phyloP scores from a whole-genome alignment of 2,888 invertebrate genomes.

The Galeruca laticollis region DNA sequence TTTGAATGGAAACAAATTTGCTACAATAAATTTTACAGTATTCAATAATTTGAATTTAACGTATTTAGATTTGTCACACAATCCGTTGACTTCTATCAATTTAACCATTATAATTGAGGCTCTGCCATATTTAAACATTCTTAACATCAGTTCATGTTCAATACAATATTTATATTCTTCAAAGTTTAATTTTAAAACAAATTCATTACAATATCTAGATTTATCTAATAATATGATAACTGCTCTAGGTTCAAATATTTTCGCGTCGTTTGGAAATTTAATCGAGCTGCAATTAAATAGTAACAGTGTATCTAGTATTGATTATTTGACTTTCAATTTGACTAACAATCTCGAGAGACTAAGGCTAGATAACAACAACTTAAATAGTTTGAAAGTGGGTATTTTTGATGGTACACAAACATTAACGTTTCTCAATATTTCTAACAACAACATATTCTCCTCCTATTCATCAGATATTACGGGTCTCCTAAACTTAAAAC shows the following conservation, averaged over 20 bases:
- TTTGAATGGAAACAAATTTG: constrained; percentile 6
- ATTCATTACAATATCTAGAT: neutral
- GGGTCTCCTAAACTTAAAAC: neutral
- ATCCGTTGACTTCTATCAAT: neutral
- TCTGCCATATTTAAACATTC: neutral
- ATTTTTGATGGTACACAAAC: neutral
- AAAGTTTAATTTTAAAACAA: neutral
- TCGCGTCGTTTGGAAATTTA: constrained; percentile 1
- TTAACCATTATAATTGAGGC: neutral
- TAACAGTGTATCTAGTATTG: neutral
- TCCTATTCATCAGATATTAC: too few relatives aligned
- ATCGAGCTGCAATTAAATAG: neutral
- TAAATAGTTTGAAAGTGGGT: neutral
- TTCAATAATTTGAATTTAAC: neutral
- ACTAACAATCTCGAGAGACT: neutral
- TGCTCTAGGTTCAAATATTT: neutral
- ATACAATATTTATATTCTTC: neutral
- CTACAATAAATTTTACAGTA: neutral
- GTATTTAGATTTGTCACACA: constrained; percentile 3
- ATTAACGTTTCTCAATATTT: constrained; percentile 10
- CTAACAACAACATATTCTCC: neutral
- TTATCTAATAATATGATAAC: constrained; percentile 5
- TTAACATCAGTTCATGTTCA: constrained; percentile 1
- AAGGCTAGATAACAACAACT: constrained; percentile 9
- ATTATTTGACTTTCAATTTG: neutral